A percentile compares a stretch with the other conserved stretches of the same genome.
These are phyloP conservation scores for Plestiodon gilberti DNA, from an alignment of 2,113 vertebrate genomes.

Conservation along the genomic window DNA sequence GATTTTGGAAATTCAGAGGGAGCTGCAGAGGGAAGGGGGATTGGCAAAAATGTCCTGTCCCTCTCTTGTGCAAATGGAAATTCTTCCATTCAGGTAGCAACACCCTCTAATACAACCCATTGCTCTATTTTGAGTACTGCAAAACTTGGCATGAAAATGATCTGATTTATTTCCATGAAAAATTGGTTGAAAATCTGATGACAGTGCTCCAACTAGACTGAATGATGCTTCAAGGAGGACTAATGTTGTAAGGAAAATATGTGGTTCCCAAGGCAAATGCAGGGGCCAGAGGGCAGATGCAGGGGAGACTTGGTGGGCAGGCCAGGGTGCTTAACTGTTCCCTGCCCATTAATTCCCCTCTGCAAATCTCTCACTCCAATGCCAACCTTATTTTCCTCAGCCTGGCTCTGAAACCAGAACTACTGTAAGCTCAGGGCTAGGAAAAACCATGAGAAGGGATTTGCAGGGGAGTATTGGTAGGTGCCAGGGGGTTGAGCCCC, in stretches of 20 bases:
- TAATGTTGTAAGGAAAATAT: neutral
- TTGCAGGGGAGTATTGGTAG: neutral
- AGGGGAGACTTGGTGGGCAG: no score
- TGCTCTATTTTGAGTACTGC: neutral
- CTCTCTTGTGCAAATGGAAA: no score
- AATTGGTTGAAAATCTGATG: neutral
- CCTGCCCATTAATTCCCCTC: neutral
- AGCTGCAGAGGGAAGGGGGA: no score
- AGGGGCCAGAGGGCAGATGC: neutral
- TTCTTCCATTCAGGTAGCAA: no score
- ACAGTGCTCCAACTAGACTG: neutral
- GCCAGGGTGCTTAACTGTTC: neutral
- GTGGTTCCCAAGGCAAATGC: neutral
- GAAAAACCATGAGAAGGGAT: neutral
- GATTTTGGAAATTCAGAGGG: no score
- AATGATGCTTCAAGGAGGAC: neutral
- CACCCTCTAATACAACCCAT: no score
- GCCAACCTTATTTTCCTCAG: neutral
- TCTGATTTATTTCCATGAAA: neutral
- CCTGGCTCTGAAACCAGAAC: neutral
- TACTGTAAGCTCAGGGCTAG: neutral
- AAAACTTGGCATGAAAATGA: neutral
- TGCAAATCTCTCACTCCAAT: neutral
- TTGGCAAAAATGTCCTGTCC: no score
- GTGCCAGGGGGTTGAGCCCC: no score